phyloP scores from a whole-genome alignment of 2,888 invertebrate genomes.

The Meteorus colon region DNA sequence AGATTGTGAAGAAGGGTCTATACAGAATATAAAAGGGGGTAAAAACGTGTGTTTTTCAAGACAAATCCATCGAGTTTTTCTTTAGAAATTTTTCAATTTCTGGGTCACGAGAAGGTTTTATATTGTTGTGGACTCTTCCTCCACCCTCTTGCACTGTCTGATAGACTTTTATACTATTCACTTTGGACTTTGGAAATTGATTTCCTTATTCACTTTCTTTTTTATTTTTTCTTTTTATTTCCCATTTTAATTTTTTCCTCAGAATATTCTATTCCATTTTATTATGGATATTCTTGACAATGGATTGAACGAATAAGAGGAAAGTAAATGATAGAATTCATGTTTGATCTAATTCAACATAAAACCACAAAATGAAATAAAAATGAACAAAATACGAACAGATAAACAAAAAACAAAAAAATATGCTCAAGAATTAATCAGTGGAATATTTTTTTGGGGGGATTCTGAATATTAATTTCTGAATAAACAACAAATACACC shows the following conservation, averaged over 20 bases:
- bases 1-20: conserved; percentile 55
- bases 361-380: too few species aligned
- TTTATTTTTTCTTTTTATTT: conserved; percentile 24
- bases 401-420: too few species aligned
- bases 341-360: too few species aligned
- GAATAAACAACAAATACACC: too few species aligned
- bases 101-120: conserved; percentile 70
- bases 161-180: too few species aligned
- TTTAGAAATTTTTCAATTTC: conserved; percentile 66
- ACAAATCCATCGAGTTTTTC: conserved; percentile 63
- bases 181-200: conserved; percentile 66
- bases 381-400: too few species aligned
- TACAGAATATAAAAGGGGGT: conserved; percentile 57
- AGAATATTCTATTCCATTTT: neutral
- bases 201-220: conserved; percentile 55
- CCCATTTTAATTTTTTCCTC: conserved; percentile 15
- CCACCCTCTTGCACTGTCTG: conserved; percentile 55
- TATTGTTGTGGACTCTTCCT: conserved; percentile 27
- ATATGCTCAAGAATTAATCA: too few species aligned
- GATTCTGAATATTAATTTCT: too few species aligned
- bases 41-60: conserved; percentile 66
- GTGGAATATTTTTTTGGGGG: too few species aligned
- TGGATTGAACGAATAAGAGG: too few species aligned
- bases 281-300: neutral
- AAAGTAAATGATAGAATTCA: too few species aligned